Conservation (phyloP, 1,140 invertebrate genomes). For the Melanaphis sacchari region DNA sequence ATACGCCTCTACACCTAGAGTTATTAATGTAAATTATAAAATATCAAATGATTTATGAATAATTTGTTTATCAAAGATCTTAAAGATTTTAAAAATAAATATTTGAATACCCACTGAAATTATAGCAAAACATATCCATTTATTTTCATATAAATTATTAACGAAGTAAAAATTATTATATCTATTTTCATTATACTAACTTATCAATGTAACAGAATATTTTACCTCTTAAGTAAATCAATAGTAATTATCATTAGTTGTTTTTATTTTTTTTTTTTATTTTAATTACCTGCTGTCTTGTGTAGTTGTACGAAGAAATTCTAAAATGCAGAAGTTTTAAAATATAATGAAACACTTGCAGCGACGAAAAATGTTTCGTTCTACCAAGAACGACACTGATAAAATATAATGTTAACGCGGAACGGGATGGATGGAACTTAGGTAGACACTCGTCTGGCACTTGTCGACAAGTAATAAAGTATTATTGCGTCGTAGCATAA, state of each 20-base stretch:
- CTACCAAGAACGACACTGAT: background rate
- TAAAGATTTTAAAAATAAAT: background rate
- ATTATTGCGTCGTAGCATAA: background rate
- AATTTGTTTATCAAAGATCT: background rate
- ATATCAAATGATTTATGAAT: background rate
- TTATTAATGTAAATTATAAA: background rate
- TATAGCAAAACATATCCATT: background rate
- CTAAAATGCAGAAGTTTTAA: background rate
- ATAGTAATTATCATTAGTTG: background rate
- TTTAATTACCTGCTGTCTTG: background rate
- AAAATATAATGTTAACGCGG: background rate
- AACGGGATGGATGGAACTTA: background rate
- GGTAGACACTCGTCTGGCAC: background rate
- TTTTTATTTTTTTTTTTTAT: background rate
- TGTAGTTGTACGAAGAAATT: background rate
- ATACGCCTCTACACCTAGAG: background rate
- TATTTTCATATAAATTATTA: background rate
- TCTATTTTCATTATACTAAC: background rate
- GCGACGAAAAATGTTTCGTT: background rate
- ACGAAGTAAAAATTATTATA: background rate
- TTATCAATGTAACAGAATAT: background rate
- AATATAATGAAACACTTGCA: background rate
- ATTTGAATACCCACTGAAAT: background rate
- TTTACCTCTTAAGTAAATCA: background rate
- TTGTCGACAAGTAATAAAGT: background rate